Conservation (phyloP, 2,888 invertebrate species). For the Carabus problematicus region DNA sequence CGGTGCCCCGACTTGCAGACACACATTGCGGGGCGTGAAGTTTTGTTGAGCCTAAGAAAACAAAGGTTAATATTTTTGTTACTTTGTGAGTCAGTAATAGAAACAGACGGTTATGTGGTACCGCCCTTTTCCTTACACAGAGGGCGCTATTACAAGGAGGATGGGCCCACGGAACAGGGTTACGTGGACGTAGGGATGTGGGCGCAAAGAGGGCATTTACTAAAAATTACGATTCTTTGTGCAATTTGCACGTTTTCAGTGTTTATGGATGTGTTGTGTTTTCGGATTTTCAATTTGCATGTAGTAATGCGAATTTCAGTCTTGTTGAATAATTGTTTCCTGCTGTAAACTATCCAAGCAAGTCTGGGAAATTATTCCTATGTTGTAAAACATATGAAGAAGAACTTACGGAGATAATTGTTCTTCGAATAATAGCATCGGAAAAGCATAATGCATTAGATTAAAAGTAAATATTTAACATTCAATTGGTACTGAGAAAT, state of each 20-base stretch:
- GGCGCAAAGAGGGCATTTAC: slow-evolving; percentile 26
- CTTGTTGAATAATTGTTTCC: no score
- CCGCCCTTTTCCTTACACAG: slow-evolving; percentile 8
- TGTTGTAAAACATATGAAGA: no score
- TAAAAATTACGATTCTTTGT: slow-evolving; percentile 40
- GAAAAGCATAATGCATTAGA: no score
- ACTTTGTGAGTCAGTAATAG: slow-evolving; percentile 14
- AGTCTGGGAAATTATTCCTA: no score
- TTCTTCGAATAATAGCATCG: no score
- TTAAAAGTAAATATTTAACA: no score
- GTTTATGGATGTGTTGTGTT: no score
- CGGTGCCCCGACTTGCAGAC: not conserved
- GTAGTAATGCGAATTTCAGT: no score
- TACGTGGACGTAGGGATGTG: slow-evolving; percentile 7
- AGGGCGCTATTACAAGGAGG: slow-evolving; percentile 3
- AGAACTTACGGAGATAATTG: no score
- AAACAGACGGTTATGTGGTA: slow-evolving; percentile 1
- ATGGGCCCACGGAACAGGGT: not conserved
- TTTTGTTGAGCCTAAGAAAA: slow-evolving; percentile 5
- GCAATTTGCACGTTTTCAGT: not conserved
- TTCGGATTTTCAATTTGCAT: no score
- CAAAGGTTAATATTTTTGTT: slow-evolving; percentile 19
- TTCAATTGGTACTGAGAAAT: no score
- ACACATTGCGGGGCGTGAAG: slow-evolving; percentile 10
- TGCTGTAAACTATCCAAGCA: no score